These are phyloP conservation scores for Drosophila robusta DNA, from an alignment of 2,888 invertebrate genomes.

Conservation along the genomic window DNA sequence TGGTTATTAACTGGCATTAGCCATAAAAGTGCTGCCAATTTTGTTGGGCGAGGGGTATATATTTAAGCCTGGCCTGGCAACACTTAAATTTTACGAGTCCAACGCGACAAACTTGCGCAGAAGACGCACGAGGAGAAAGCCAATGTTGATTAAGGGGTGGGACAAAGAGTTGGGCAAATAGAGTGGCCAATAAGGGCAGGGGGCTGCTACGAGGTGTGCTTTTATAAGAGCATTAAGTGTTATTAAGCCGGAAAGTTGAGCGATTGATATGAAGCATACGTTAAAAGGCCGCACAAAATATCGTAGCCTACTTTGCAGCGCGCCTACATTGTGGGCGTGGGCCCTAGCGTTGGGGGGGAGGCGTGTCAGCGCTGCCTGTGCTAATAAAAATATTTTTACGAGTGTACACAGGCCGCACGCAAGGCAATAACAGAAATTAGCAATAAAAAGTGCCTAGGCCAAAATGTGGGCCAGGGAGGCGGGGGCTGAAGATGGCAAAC, in stretches of 20 bases:
- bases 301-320: conserved; percentile 50
- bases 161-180: background rate
- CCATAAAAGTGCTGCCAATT: conserved; percentile 42
- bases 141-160: background rate
- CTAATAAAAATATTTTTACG: conserved; percentile 79
- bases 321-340: background rate
- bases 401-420: conserved; percentile 45
- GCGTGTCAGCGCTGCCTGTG: conserved; percentile 26
- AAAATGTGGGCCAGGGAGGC: conserved; percentile 10
- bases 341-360: background rate
- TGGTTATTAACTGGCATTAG: conserved; percentile 65
- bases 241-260: conserved; percentile 29
- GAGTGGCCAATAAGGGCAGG: background rate
- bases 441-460: conserved; percentile 66
- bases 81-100: conserved; percentile 56
- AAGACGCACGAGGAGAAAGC: background rate
- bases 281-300: conserved; percentile 18
- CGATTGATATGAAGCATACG: conserved; percentile 41
- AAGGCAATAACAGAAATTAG: conserved; percentile 76
- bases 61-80: conserved; percentile 23
- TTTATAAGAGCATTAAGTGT: conserved; percentile 1
- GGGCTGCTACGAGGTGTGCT: background rate
- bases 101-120: conserved; percentile 48
- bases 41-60: background rate
- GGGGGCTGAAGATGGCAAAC: background rate